A percentile compares a stretch with the other conserved stretches of the same genome.
Conservation (phyloP, 2,797 vertebrate genomes). For the Enteromius argenteus region DNA sequence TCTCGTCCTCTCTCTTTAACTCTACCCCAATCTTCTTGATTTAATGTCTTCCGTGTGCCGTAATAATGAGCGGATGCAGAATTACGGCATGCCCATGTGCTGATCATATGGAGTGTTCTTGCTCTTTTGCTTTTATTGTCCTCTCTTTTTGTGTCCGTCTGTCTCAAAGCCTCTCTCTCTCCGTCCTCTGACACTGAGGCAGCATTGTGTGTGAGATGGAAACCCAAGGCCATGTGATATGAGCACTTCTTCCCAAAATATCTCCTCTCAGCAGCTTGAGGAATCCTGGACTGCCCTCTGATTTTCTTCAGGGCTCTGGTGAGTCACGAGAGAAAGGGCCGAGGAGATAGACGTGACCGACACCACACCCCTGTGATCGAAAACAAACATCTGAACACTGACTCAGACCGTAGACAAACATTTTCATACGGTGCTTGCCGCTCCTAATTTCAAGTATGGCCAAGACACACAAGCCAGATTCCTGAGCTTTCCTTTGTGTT, state of each 20-base stretch:
- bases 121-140: constrained; percentile 28
- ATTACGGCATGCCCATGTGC: constrained; percentile 82
- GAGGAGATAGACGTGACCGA: constrained; percentile 14
- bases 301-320: constrained; percentile 31
- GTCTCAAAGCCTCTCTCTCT: constrained; percentile 27
- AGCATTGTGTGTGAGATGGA: constrained; percentile 80
- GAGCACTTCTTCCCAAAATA: constrained; percentile 75
- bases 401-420: constrained; percentile 36
- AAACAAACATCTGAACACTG: constrained; percentile 34
- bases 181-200: constrained; percentile 72
- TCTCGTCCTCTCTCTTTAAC: constrained; percentile 12
- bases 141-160: constrained; percentile 46
- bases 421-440: constrained; percentile 17
- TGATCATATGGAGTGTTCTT: constrained; percentile 78
- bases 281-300: constrained; percentile 50
- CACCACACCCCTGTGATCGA: constrained; percentile 1
- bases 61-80: constrained; percentile 74
- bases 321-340: constrained; percentile 11
- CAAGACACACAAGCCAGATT: constrained; percentile 29
- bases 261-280: constrained; percentile 52
- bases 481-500: constrained; percentile 17
- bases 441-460: constrained; percentile 30
- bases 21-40: constrained; percentile 40
- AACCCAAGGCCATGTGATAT: constrained; percentile 78
- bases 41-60: constrained; percentile 79